Conservation (phyloP, 2,888 invertebrate species). For the Pyrrhosoma nymphula region DNA sequence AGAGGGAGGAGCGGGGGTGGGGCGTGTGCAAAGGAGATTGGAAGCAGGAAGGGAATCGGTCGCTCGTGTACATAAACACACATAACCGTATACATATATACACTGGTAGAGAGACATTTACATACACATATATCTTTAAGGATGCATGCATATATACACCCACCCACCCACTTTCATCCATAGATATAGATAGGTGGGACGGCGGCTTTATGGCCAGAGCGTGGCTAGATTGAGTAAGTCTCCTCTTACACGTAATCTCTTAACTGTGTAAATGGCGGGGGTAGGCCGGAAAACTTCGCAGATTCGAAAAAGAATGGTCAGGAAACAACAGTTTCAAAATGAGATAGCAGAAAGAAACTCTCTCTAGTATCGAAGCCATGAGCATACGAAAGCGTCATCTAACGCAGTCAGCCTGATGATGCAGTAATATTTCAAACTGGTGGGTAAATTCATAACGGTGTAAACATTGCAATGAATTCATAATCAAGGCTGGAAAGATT, state of each 20-base stretch:
- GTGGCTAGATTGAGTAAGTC: not conserved
- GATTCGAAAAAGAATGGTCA: not conserved
- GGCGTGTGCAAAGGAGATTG: not conserved
- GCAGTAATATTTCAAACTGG: too few relatives aligned
- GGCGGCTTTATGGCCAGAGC: not conserved
- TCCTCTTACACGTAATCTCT: not conserved
- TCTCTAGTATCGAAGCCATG: too few relatives aligned
- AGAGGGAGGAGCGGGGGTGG: not conserved
- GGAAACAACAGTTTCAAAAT: not conserved
- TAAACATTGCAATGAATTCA: too few relatives aligned
- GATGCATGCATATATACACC: not conserved
- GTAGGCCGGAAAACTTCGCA: not conserved
- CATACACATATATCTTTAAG: not conserved
- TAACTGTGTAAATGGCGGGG: not conserved
- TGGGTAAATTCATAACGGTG: too few relatives aligned
- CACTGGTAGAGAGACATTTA: not conserved
- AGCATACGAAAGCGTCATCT: too few relatives aligned
- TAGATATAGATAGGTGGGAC: not conserved
- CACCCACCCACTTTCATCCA: not conserved
- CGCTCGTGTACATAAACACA: not conserved
- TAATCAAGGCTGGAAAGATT: too few relatives aligned
- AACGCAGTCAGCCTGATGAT: too few relatives aligned
- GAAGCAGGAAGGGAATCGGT: not conserved
- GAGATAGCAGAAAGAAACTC: too few relatives aligned
- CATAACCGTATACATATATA: not conserved